Evolutionary conservation across 2,113 vertebrate species (phyloP), one percentile per base, ranked within the genome.

Genomic region (Todiramphus saurophagus): DNA sequence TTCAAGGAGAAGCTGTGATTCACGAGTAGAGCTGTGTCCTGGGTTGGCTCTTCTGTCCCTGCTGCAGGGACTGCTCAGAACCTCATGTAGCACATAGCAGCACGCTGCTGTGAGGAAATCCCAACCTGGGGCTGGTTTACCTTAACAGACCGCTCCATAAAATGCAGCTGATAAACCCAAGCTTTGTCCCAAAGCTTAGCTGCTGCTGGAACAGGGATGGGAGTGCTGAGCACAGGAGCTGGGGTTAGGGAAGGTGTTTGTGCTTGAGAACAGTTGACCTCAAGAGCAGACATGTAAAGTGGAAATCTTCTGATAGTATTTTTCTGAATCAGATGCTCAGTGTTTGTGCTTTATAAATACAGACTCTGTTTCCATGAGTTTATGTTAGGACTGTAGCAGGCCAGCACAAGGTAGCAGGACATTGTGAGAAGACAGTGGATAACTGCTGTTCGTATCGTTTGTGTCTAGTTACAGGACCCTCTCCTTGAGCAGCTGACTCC

Each of bases 61-160:
- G 0, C n/a, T 39, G 30, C 0, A 1, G 56, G 24, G 20, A 44
- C 10, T 0, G 0, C 66, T 68, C 35, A 30, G 66, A 3, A 4
- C 35, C 27, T 90, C 56, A 5, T 1, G 1, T 48, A 24, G 51
- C 31, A 28, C 44, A 31, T 31, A 1, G 2, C 44, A 28, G 28
- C 0, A 0, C 2, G 7, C 24, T 73, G 24, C 11, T 19, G 28
- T 13, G 76, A 37, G 53, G 51, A 73, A 73, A 33, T 64, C 2
- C 4, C 41, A 63, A 39, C 7, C 41, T 24, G 46, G 16, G 63
- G 51, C 41, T 77, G 59, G 28, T 62, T 58, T 31, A 28, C 24
- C 59, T 39, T 79, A 33, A 50, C 9, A 63, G 69, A 24, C 59
- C 53, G 63, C 33, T 33, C 41, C 33, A 10, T 21, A 15, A 58